These are phyloP conservation scores for Xiphias gladius DNA, from an alignment of 2,113 vertebrate genomes.

Conservation along the genomic window DNA sequence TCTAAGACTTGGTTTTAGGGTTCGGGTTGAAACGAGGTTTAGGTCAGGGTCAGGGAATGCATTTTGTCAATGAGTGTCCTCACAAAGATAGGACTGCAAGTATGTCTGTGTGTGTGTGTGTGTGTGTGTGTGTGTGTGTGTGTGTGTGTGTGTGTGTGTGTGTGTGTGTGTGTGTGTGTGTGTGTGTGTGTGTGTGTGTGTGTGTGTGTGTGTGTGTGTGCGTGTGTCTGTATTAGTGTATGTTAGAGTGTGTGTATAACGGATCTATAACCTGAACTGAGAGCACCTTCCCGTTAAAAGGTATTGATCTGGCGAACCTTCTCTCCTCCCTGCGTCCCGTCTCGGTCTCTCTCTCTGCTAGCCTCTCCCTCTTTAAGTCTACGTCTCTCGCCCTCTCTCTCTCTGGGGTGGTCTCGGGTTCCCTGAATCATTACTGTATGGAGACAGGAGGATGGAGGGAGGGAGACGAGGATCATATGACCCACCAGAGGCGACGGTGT, in stretches of 20 bases:
- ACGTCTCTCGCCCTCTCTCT: not conserved
- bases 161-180: slow-evolving; percentile 12
- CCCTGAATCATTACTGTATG: slow-evolving; percentile 66
- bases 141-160: too few species aligned
- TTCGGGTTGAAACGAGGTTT: too few species aligned
- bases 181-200: not conserved
- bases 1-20: too few species aligned
- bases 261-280: slow-evolving; percentile 56
- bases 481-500: slow-evolving; percentile 30
- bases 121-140: too few species aligned
- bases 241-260: slow-evolving; percentile 22
- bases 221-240: not conserved
- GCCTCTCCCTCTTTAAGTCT: slow-evolving; percentile 4
- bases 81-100: too few species aligned
- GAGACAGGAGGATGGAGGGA: slow-evolving; percentile 53
- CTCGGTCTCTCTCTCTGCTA: slow-evolving; percentile 42
- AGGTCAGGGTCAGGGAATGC: too few species aligned
- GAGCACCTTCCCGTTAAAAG: slow-evolving; percentile 65
- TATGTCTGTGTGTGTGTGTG: not conserved
- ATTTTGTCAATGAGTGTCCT: too few species aligned
- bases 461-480: slow-evolving; percentile 44
- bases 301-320: slow-evolving; percentile 57
- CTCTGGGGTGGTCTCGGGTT: slow-evolving; percentile 78
- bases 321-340: slow-evolving; percentile 3
- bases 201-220: not conserved